These are phyloP conservation scores for Frieseomelitta varia DNA, from an alignment of 1,140 invertebrate species.

Conservation along the genomic window DNA sequence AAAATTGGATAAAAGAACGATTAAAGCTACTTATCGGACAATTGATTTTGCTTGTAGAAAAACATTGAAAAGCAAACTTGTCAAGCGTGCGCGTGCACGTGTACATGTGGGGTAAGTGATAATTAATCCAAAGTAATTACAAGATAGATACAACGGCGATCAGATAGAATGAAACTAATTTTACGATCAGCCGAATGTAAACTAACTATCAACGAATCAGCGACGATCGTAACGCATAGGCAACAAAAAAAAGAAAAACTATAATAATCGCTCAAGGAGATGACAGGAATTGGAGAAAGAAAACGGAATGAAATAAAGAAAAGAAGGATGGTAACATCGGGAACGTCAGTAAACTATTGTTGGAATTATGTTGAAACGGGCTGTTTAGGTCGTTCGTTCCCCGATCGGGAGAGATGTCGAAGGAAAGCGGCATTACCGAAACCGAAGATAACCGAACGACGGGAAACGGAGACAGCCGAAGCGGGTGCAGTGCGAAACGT, in stretches of 20 bases:
- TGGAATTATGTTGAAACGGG: constrained; percentile 2
- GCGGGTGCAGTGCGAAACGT: constrained; percentile 68
- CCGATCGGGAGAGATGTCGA: constrained; percentile 8
- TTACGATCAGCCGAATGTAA: not conserved
- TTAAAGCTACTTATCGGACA: not conserved
- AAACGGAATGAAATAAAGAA: not conserved
- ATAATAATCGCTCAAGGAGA: not conserved
- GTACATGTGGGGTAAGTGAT: not conserved
- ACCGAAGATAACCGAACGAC: constrained; percentile 38
- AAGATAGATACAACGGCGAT: not conserved
- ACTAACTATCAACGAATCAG: not conserved
- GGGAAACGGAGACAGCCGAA: constrained; percentile 60
- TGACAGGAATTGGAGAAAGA: too few relatives aligned
- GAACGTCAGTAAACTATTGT: not conserved
- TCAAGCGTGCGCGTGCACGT: not conserved
- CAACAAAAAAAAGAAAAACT: not conserved
- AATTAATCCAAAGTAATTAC: not conserved
- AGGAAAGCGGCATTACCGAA: constrained; percentile 19
- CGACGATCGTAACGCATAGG: not conserved
- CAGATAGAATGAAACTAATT: not conserved
- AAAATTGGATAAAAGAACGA: not conserved
- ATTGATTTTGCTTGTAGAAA: not conserved
- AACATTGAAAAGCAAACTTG: not conserved
- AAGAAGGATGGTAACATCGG: not conserved
- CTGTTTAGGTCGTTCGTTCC: not conserved